Conservation (phyloP, 2,797 vertebrate genomes). For the Calcarius lapponicus region DNA sequence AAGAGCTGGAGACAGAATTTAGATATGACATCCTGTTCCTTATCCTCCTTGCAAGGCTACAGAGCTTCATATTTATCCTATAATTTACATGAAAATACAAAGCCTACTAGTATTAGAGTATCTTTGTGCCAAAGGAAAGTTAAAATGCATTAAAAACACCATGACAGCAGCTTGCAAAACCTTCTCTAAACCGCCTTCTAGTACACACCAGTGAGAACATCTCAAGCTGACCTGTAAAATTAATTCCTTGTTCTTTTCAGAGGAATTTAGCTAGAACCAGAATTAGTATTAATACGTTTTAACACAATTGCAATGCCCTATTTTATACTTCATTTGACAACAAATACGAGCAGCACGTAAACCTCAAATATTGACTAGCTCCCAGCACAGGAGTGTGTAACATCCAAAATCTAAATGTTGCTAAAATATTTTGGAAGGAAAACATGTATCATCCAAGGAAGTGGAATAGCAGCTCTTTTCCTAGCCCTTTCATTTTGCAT, state of each 20-base stretch:
- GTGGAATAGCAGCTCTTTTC: not conserved
- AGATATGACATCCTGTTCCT: not conserved
- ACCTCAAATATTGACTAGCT: slow-evolving; percentile 7
- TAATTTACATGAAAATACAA: slow-evolving; percentile 44
- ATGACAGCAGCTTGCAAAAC: not conserved
- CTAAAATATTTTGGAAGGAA: not conserved
- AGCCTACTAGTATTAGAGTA: not conserved
- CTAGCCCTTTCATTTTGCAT: not conserved
- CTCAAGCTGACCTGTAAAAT: not conserved
- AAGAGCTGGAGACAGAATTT: slow-evolving; percentile 5
- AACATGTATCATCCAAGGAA: not conserved
- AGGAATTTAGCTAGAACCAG: not conserved
- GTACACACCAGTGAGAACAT: not conserved
- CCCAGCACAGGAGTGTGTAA: not conserved
- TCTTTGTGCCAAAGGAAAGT: not conserved
- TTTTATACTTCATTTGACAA: not conserved
- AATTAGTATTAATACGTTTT: not conserved
- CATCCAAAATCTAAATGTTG: not conserved
- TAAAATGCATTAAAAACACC: not conserved
- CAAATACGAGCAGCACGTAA: not conserved
- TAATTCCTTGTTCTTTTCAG: not conserved
- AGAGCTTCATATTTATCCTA: not conserved
- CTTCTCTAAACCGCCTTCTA: not conserved
- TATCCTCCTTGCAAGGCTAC: not conserved
- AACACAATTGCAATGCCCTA: not conserved